Base-by-base conservation (phyloP, 2,888 invertebrate species). In the Scaeva pyrastri region DNA sequence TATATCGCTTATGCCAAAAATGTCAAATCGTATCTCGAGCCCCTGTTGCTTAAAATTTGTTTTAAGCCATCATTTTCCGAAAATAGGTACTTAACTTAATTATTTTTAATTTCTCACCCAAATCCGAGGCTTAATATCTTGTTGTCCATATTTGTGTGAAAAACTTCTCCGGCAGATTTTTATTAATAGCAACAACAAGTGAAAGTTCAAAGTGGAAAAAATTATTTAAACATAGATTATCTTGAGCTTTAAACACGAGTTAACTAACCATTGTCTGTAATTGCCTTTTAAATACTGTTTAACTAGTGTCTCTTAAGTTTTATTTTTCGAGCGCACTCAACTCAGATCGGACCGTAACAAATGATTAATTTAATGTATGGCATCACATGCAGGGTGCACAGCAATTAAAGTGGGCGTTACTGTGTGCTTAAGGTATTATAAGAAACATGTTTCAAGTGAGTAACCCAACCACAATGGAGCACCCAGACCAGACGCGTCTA, bases 331-430 rank as follows among this genome's bases (percentile, higher is more conserved):
- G 39, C 43, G n/a, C 43, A 68, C 55, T 81, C 36, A 71, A 56
- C n/a, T 43, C n/a, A n/a, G n/a, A n/a, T n/a, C 11, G 45, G 31
- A 36, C 66, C 41, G 56, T 41, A 43, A 50, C 58, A 52, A 66
- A 60, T 68, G 60, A 52, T 72, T 71, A 71, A 82, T 66, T 80
- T 71, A 48, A 56, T 56, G 19, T 55, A 31, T 56, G 55, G 26
- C 55, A 56, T 71, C 58, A 36, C 36, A 62, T 62, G 39, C 36
- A 39, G 52, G 60, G 62, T 56, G 71, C 64, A 71, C 41, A 72
- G 72, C 72, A 72, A 82, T 82, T 66, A 72, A 68, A 56, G 58
- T 77, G 72, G 77, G 76, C 72, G 77, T 48, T 43, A 62, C 43
- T 71, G 36, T 75, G 11, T 64, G 60, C 26, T 68, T 58, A 78